Evolutionary conservation across 35 echinoderm and acorn worm genomes (phyloP), one percentile per base, ranked within the genome.

Genomic region (Patiria miniata): DNA sequence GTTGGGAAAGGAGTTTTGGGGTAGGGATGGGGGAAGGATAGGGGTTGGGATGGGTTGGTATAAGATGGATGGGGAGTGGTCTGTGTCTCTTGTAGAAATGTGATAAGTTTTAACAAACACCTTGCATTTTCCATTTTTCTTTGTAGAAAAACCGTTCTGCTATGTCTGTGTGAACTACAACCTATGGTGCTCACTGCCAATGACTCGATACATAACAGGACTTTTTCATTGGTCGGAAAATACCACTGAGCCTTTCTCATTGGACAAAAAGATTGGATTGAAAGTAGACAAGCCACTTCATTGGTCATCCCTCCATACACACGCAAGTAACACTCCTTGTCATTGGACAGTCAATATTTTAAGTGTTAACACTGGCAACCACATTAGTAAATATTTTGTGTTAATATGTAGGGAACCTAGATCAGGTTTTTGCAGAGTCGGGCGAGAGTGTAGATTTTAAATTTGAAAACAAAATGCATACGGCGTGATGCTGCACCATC

Each of bases 321-420:
- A 28, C 8, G 65, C 23, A 73, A 73, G 65, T 12, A 47, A 47
- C 12, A 47, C 65, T 73, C 65, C 14, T 26, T 73, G 65, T 73
- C 65, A 73, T 73, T 73, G 65, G 65, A 73, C 65, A 73, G 65
- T 73, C 65, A 73, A 73, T 73, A 73, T 22, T 73, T 73, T 36
- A 73, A 73, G 19, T 73, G 65, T 73, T 32, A 30, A 73, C 65
- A 73, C 26, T 23, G 29, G 65, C 65, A 73, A 73, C 65, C 65
- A 60, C 8, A 26, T 60, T 60, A 1, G 23, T 58, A 60, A 60
- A n/a, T n/a, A n/a, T n/a, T 60, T 60, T 60, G 29, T 73, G 8
- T 73, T 73, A 23, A 32, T 73, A 34, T 28, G 14, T 73, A 73
- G 65, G 65, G 29, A 73, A 12, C 29, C 65, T 73, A 60, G 57